Conservation (phyloP, 2,888 invertebrate genomes). For the Agrotis ipsilon region DNA sequence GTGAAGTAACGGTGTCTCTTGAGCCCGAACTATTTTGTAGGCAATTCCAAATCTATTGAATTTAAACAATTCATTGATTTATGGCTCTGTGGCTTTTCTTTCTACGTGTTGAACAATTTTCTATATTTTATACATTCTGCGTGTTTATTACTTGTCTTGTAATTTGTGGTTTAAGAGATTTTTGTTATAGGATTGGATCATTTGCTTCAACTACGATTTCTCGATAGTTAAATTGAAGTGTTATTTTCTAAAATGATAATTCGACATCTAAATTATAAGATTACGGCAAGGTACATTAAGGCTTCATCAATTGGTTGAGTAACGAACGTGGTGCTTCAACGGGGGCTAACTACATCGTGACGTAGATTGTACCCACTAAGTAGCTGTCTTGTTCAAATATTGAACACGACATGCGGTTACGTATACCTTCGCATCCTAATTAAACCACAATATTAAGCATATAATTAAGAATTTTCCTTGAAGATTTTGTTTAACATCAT, state of each 20-base stretch:
- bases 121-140: conserved; percentile 31
- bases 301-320: too few relatives aligned
- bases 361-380: not conserved
- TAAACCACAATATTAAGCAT: conserved; percentile 9
- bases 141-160: conserved; percentile 32
- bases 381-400: conserved; percentile 1
- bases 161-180: conserved; percentile 42
- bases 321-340: not conserved
- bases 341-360: too few relatives aligned
- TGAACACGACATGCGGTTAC: not conserved
- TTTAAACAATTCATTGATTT: conserved; percentile 49
- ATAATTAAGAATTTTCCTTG: conserved; percentile 6
- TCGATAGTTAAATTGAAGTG: not conserved
- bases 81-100: conserved; percentile 34
- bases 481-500: not conserved
- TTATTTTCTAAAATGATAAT: not conserved
- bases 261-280: not conserved
- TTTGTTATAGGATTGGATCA: conserved; percentile 1
- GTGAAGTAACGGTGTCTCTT: conserved; percentile 77
- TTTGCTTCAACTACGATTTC: conserved; percentile 4
- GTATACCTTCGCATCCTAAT: conserved; percentile 8
- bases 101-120: conserved; percentile 29
- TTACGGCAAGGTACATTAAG: not conserved
- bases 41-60: conserved; percentile 66
- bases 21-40: conserved; percentile 63